Conservation (phyloP, 2,797 vertebrate species). For the Parambassis ranga region DNA sequence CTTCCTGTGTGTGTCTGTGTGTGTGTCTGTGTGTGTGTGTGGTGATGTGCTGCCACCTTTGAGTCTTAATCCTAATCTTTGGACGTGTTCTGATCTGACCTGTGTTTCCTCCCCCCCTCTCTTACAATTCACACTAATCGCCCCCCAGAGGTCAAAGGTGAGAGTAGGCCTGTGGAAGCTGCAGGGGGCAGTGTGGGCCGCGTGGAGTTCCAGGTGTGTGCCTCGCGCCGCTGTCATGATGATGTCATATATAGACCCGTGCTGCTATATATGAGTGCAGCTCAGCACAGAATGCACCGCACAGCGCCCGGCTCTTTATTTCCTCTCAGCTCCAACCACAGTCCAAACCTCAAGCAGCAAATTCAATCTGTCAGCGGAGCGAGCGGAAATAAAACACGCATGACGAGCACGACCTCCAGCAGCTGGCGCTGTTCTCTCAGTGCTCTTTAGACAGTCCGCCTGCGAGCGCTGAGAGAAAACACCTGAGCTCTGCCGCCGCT, state of each 20-base stretch:
- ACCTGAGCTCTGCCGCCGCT: constrained; percentile 22
- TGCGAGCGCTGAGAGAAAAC: constrained; percentile 47
- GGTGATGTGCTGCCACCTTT: no score
- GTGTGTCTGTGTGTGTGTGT: no score
- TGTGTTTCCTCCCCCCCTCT: constrained; percentile 40
- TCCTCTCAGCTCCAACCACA: constrained; percentile 71
- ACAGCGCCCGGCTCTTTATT: constrained; percentile 81
- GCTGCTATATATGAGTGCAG: constrained; percentile 80
- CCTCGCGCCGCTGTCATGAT: constrained; percentile 66
- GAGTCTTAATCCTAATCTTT: no score
- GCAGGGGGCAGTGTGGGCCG: constrained; percentile 76
- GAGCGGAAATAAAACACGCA: constrained; percentile 83
- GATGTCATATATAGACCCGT: constrained; percentile 82
- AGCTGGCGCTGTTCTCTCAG: constrained; percentile 17
- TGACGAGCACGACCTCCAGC: constrained; percentile 54
- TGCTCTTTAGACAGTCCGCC: constrained; percentile 41
- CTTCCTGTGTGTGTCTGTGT: no score
- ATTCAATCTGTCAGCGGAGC: not conserved
- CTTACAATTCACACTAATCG: constrained; percentile 58
- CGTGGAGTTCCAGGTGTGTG: constrained; percentile 82
- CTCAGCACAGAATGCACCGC: constrained; percentile 58
- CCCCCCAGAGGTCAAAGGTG: constrained; percentile 75
- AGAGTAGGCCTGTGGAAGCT: constrained; percentile 72
- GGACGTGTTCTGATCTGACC: constrained; percentile 59
- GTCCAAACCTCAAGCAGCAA: not conserved